A percentile compares a stretch with the other conserved stretches of the same genome.
Evolutionary conservation across 2,888 invertebrate species (phyloP).

Genomic region (Cephus nigrinus): DNA sequence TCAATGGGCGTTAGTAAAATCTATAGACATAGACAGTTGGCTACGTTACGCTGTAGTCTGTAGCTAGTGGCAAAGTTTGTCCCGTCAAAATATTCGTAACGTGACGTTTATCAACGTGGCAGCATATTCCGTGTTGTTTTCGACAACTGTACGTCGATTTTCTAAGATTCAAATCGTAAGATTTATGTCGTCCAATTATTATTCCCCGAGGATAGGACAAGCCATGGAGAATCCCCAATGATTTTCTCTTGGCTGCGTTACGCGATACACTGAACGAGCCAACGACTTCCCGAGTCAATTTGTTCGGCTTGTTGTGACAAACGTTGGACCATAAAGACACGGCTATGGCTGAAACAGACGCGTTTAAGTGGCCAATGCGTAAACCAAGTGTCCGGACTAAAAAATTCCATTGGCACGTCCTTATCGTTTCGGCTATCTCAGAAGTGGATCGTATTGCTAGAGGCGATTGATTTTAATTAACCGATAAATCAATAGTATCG

Average conservation of each 20-base stretch:
- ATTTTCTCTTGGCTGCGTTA: no score
- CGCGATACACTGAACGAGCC: no score
- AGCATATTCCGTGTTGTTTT: background rate
- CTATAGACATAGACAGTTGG: background rate
- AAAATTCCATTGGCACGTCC: no score
- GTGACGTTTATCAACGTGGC: background rate
- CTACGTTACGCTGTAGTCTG: background rate
- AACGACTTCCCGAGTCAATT: background rate
- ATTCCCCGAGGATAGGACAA: background rate
- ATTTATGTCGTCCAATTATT: background rate
- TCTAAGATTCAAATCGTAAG: background rate
- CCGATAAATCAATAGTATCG: no score
- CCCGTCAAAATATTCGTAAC: background rate
- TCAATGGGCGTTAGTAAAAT: background rate
- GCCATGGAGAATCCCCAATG: no score
- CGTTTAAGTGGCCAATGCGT: background rate
- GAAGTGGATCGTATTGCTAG: no score
- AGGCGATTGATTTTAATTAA: no score
- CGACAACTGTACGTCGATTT: background rate
- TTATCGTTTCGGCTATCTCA: no score
- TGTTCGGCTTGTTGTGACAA: constrained; percentile 1
- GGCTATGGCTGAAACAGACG: background rate
- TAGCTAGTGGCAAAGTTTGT: background rate
- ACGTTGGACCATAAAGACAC: background rate
- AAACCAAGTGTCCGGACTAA: no score